Percentiles rank a stretch among this genome's conserved stretches.
Evolutionary conservation across 2,797 vertebrate species (phyloP).

Genomic region (Dendrocincla tyrannina): DNA sequence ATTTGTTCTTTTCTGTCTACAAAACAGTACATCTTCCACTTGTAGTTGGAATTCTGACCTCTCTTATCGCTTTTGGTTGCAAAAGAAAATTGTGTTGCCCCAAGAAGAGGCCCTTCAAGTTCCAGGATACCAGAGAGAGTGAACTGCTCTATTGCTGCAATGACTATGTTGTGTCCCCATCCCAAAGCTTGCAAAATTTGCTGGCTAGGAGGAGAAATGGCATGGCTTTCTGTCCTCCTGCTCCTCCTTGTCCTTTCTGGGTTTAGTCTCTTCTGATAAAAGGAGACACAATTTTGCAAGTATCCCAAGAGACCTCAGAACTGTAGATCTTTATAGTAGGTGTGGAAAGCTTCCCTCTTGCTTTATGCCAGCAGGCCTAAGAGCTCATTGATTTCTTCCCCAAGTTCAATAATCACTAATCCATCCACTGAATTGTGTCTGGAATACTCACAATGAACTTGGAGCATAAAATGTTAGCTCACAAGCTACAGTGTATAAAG

Average conservation of each 20-base stretch:
- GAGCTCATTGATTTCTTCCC: slow-evolving; percentile 33
- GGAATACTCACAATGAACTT: neutral
- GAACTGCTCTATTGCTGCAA: neutral
- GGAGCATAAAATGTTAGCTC: neutral
- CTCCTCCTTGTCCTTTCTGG: neutral
- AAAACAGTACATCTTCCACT: neutral
- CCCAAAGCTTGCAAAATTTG: neutral
- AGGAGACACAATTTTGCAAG: neutral
- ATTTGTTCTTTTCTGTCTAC: neutral
- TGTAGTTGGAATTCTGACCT: neutral
- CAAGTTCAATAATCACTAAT: neutral
- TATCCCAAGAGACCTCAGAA: neutral
- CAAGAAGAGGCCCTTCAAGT: neutral
- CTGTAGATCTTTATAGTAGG: neutral
- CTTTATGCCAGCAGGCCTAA: neutral
- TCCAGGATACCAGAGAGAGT: neutral
- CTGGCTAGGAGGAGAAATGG: neutral
- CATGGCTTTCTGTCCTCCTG: neutral
- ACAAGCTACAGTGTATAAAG: neutral
- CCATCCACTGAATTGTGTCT: neutral
- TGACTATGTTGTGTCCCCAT: neutral
- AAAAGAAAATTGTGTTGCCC: neutral
- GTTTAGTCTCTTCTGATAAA: neutral
- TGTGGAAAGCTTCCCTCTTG: neutral
- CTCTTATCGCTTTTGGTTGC: neutral